These are phyloP conservation scores for Bombus haemorrhoidalis DNA, from an alignment of 1,140 invertebrate species.

Conservation along the genomic window DNA sequence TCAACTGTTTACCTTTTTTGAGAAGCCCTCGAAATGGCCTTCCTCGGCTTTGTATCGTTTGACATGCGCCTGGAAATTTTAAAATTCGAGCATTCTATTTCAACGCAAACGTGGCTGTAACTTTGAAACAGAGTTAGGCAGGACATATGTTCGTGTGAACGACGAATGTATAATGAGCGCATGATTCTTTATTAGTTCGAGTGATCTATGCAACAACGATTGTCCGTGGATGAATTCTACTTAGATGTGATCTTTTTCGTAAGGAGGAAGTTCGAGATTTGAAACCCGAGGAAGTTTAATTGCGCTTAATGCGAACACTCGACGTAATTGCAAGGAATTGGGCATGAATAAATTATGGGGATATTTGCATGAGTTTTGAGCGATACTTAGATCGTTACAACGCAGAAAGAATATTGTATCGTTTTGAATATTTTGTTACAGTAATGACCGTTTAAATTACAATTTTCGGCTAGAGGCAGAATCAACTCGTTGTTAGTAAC, in stretches of 20 bases:
- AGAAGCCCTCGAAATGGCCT: too few species aligned
- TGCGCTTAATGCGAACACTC: not conserved
- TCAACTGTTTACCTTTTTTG: too few species aligned
- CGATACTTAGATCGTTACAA: too few species aligned
- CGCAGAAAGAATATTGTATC: not conserved
- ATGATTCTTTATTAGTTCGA: not conserved
- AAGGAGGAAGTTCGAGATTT: constrained; percentile 7
- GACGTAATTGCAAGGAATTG: not conserved
- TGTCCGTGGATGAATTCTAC: not conserved
- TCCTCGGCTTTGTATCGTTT: too few species aligned
- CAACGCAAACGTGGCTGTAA: too few species aligned
- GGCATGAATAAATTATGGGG: not conserved
- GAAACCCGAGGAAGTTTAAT: not conserved
- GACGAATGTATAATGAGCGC: not conserved
- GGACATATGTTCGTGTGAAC: too few species aligned
- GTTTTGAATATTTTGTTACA: not conserved
- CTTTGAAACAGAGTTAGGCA: too few species aligned
- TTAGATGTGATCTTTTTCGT: not conserved
- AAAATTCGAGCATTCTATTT: too few species aligned
- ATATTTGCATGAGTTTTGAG: not conserved
- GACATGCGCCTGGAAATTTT: too few species aligned
- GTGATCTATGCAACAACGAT: not conserved
- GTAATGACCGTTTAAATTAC: too few species aligned
- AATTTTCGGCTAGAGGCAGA: too few species aligned
- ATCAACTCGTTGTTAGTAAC: not conserved